phyloP scores from a whole-genome alignment of 2,113 vertebrate species.

The Onychostoma macrolepis region DNA sequence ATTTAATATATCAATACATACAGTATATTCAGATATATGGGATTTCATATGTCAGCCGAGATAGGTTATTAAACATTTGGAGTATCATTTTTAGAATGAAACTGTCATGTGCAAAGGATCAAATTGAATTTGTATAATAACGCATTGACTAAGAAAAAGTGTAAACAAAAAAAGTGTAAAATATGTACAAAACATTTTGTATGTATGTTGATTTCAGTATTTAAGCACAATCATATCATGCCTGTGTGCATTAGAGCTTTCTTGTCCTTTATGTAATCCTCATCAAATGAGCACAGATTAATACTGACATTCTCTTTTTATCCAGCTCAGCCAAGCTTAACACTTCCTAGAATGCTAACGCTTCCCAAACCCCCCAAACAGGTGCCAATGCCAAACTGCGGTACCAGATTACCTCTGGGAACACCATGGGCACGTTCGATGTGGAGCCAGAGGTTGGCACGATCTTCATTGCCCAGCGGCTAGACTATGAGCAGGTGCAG shows the following conservation, averaged over 20 bases:
- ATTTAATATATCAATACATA: no score
- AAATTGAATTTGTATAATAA: background rate
- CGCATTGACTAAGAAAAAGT: background rate
- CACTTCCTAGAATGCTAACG: slow-evolving; percentile 33
- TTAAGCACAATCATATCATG: slow-evolving; percentile 29
- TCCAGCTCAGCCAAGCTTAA: slow-evolving; percentile 40
- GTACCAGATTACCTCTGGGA: slow-evolving; percentile 88
- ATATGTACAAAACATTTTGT: background rate
- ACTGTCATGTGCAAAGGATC: no score
- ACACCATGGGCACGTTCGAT: slow-evolving; percentile 83
- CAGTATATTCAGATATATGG: no score
- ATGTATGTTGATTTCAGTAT: slow-evolving; percentile 8
- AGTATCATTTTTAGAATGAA: no score
- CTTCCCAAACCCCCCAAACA: slow-evolving; percentile 56
- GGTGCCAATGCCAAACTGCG: slow-evolving; percentile 86
- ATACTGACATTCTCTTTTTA: slow-evolving; percentile 40
- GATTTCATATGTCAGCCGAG: no score
- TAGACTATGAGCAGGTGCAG: slow-evolving; percentile 85
- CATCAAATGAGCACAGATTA: slow-evolving; percentile 39
- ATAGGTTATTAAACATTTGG: no score
- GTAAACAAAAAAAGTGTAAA: background rate
- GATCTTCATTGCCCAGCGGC: slow-evolving; percentile 81
- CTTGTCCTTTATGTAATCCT: slow-evolving; percentile 43
- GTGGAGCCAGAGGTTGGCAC: slow-evolving; percentile 86
- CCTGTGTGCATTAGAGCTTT: slow-evolving; percentile 22